Evolutionary conservation across 2,888 invertebrate species (phyloP), one percentile per base, ranked within the genome.

Genomic region (Leucania comma): DNA sequence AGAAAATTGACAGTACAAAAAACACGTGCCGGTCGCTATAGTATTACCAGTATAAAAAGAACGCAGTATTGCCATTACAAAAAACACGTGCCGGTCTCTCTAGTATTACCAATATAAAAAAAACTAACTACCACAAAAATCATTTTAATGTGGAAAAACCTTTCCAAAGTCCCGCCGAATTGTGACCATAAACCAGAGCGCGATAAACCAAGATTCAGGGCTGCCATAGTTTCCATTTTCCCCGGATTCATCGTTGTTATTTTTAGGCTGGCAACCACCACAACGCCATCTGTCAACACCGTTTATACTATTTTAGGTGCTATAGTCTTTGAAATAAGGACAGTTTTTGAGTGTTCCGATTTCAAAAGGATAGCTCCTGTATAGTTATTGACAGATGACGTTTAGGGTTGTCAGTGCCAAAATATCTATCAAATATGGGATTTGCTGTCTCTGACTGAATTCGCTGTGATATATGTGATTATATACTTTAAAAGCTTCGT

Each of bases 151-250:
- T 29, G 8, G 29, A 66, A 61, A 74, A 75, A 88, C 87, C 87
- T 87, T 75, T 86, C 76, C 62, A 89, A 72, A 26, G 83, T 78
- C 46, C 72, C 67, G 79, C 88, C 86, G 68, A 85, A 88, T 29
- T 84, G 81, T 68, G 80, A 69, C 86, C 88, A 88, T 26, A 89
- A 85, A 68, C 78, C 78, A 53, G 84, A 87, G 26, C 86, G 85
- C 60, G 89, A 72, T 74, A 88, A 79, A 48, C 89, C 90, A 68
- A 89, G 81, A 69, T 88, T 89, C 72, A 74, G 81, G 68, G 88
- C 89, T 32, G 84, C 87, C 75, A 87, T 60, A 29, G 85, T 77
- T 83, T 89, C 87, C 77, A 87, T 80, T 66, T 74, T 75, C 64
- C 87, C 87, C 67, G 86, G 85, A 73, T 87, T 86, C 56, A 76